Evolutionary conservation across 2,113 vertebrate genomes (phyloP).

Genomic region (Numenius arquata): DNA sequence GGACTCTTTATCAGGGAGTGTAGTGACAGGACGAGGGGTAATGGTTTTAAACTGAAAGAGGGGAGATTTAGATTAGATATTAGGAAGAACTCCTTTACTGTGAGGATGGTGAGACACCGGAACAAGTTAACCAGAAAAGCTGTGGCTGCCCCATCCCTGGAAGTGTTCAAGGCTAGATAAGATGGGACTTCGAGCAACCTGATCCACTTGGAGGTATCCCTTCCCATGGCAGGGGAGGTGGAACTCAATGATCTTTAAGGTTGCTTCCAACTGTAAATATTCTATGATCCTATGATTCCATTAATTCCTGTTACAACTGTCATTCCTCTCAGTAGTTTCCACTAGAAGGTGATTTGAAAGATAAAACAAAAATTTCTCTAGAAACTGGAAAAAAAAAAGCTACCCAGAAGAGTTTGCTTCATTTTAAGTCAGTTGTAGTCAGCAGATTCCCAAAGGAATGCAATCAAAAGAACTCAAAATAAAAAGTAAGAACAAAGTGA

Average conservation of each 20-base stretch:
- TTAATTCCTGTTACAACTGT: neutral
- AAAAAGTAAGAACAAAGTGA: neutral
- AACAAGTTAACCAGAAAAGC: no score
- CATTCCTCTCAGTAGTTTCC: neutral
- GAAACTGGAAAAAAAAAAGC: neutral
- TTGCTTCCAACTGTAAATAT: neutral
- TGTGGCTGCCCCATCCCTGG: neutral
- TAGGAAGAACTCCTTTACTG: neutral
- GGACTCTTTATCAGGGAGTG: neutral
- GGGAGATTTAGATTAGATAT: neutral
- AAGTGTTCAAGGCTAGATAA: neutral
- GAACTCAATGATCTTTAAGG: neutral
- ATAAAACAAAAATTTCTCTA: neutral
- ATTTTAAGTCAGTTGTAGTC: neutral
- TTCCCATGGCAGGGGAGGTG: neutral
- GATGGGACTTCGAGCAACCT: neutral
- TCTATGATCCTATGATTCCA: neutral
- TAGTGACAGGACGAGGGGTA: neutral
- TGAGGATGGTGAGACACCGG: neutral
- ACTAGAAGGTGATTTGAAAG: neutral
- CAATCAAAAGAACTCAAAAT: neutral
- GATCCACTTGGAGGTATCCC: neutral
- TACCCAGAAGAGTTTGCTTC: neutral
- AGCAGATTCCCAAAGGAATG: neutral
- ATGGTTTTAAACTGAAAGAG: neutral